Percentiles rank a stretch among this genome's conserved stretches.
Conservation (phyloP, 30 jellyfish, hydroid and myxozoan species). For the Sanderia malayensis region DNA sequence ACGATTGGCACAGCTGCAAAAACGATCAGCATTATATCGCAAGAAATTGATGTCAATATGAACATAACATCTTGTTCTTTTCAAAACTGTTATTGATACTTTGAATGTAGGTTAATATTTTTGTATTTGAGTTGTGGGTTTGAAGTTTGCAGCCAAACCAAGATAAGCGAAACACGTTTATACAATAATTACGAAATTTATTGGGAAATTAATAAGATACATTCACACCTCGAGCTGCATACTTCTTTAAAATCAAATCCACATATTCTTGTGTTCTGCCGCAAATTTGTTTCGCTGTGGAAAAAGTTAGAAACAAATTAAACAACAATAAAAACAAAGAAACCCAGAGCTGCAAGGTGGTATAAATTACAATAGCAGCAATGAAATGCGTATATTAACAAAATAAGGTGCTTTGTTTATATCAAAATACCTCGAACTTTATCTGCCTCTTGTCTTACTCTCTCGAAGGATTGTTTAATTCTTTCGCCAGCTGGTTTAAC, state of each 20-base stretch:
- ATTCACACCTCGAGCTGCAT: neutral
- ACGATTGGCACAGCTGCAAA: too few relatives aligned
- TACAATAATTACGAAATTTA: neutral
- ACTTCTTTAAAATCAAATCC: slow-evolving; percentile 36
- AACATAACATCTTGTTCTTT: neutral
- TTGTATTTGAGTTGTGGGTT: too few relatives aligned
- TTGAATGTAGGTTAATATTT: neutral
- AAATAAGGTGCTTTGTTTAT: neutral
- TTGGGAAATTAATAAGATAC: neutral
- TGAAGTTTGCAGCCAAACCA: neutral
- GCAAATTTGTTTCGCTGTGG: slow-evolving; percentile 54
- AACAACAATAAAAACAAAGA: too few relatives aligned
- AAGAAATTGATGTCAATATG: neutral
- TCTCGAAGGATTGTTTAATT: neutral
- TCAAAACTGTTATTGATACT: neutral
- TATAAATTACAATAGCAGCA: neutral
- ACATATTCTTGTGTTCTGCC: slow-evolving; percentile 54
- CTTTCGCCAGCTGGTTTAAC: neutral
- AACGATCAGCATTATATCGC: too few relatives aligned
- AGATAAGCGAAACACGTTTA: neutral
- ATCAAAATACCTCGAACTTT: neutral
- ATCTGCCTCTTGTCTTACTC: neutral
- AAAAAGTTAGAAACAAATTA: neutral
- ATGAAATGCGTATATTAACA: neutral
- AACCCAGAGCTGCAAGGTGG: too few relatives aligned